These are phyloP conservation scores for Clarias batrachus DNA, from an alignment of 2,113 vertebrate species.

Conservation along the genomic window DNA sequence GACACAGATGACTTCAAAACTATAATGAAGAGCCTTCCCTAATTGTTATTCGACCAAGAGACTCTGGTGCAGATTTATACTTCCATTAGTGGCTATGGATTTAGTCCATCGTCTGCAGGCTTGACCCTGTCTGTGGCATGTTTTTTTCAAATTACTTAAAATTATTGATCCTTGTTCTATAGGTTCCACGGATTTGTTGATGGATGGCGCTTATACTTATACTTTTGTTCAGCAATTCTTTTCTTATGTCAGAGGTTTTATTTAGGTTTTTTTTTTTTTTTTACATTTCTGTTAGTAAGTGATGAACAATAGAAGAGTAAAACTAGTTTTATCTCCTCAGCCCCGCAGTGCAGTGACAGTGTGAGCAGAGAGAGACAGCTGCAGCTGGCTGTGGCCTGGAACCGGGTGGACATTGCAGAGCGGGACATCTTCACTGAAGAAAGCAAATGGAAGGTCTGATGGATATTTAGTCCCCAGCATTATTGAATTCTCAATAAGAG, in stretches of 20 bases:
- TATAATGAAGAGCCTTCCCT: neutral
- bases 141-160: neutral
- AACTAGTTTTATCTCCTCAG: constrained; percentile 64
- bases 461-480: neutral
- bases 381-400: constrained; percentile 93
- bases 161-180: neutral
- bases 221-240: neutral
- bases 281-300: neutral
- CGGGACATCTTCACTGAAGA: constrained; percentile 91
- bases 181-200: neutral
- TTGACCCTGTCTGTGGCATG: neutral
- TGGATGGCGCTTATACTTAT: neutral
- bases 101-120: neutral
- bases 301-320: neutral
- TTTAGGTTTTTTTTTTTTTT: neutral
- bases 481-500: neutral
- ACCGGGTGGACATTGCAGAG: constrained; percentile 89
- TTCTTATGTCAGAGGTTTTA: neutral
- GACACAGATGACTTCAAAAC: neutral
- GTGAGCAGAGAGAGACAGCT: constrained; percentile 85
- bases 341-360: constrained; percentile 76
- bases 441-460: constrained; percentile 85
- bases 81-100: constrained; percentile 12
- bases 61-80: neutral
- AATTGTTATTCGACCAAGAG: neutral